A percentile compares a stretch with the other conserved stretches of the same genome.
Evolutionary conservation across 1,140 invertebrate species (phyloP).

Genomic region (Drosophila tropicalis): DNA sequence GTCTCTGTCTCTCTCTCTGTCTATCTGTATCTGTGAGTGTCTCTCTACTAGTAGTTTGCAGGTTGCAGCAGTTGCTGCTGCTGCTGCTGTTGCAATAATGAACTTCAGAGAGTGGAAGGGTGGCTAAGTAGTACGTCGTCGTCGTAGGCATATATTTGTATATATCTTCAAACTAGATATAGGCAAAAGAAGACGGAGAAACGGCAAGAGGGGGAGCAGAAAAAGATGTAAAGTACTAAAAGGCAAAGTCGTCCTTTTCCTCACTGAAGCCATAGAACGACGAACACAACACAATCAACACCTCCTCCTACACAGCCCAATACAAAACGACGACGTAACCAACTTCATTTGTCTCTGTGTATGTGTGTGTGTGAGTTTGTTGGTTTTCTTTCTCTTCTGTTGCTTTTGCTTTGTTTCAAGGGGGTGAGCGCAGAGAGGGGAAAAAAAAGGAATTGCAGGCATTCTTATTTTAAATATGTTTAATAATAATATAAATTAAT

Average conservation of each 20-base stretch:
- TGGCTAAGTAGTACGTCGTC: not conserved
- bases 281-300: slow-evolving; percentile 22
- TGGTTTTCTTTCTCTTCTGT: not conserved
- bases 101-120: not conserved
- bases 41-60: not conserved
- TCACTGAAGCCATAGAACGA: not conserved
- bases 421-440: not conserved
- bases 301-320: slow-evolving; percentile 2
- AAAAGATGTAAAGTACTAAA: not conserved
- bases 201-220: too few relatives aligned
- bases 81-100: slow-evolving; percentile 2
- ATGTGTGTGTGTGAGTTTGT: slow-evolving; percentile 13
- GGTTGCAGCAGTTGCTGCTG: slow-evolving; percentile 2
- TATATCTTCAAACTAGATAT: slow-evolving; percentile 3
- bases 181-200: not conserved
- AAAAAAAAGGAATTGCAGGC: not conserved
- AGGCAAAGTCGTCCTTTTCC: not conserved
- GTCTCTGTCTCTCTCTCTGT: slow-evolving; percentile 2
- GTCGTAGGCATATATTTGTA: too few relatives aligned
- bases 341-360: slow-evolving; percentile 11
- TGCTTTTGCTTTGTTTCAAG: not conserved
- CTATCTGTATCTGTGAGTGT: slow-evolving; percentile 8
- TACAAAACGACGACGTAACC: not conserved
- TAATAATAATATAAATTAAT: too few relatives aligned
- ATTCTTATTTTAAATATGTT: too few relatives aligned